Conservation (phyloP, 2,888 invertebrate species). For the Acanthosepion esculentum region DNA sequence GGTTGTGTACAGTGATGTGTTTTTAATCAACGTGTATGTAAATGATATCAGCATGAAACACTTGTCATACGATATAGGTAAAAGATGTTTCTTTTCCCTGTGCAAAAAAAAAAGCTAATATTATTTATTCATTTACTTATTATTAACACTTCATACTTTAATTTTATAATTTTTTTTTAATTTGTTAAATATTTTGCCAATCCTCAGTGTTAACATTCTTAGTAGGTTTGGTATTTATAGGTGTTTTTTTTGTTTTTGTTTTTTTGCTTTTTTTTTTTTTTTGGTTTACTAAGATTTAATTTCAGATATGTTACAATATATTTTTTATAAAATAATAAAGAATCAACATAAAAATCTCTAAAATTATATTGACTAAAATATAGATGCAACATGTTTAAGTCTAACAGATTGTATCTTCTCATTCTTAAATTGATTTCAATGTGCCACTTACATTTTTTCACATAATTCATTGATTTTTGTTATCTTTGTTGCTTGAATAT, state of each 20-base stretch:
- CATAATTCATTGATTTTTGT: neutral
- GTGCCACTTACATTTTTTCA: neutral
- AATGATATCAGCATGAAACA: neutral
- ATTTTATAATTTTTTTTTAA: neutral
- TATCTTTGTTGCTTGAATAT: neutral
- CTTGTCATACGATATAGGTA: slow-evolving; percentile 1
- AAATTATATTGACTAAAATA: neutral
- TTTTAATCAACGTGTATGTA: slow-evolving; percentile 16
- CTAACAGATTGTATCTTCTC: neutral
- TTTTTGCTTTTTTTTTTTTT: neutral
- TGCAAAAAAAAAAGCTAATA: neutral
- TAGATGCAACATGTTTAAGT: neutral
- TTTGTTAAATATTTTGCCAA: neutral
- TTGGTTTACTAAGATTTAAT: too few species aligned
- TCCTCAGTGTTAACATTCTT: neutral
- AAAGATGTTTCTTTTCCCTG: neutral
- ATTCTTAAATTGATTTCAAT: neutral
- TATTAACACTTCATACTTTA: neutral
- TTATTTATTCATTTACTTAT: neutral
- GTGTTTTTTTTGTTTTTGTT: neutral
- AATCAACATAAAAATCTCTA: neutral
- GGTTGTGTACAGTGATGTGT: neutral
- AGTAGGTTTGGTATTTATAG: neutral
- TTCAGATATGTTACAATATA: neutral
- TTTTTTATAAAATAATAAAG: neutral